These are phyloP conservation scores for Eublepharis macularius DNA, from an alignment of 2,113 vertebrate species.

Conservation along the genomic window DNA sequence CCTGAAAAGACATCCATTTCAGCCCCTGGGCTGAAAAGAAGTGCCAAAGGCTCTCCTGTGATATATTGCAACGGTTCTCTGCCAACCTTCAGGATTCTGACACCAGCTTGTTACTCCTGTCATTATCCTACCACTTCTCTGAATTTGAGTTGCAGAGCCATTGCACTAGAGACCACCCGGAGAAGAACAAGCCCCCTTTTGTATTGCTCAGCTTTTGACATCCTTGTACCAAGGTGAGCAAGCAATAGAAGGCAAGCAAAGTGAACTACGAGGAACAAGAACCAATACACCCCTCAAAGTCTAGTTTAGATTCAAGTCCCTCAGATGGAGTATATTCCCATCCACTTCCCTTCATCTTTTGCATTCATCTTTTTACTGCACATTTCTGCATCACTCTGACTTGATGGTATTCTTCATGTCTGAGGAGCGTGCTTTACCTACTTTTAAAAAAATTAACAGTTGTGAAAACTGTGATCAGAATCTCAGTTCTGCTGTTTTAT, in stretches of 20 bases:
- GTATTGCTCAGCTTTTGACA: neutral
- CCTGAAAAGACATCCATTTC: neutral
- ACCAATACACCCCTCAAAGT: neutral
- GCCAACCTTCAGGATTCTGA: neutral
- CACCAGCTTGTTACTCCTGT: neutral
- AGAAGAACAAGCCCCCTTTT: constrained; percentile 4
- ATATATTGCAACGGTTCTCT: neutral
- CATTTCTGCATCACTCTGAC: too few species aligned
- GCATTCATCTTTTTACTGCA: too few species aligned
- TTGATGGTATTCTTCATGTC: too few species aligned
- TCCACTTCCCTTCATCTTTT: neutral
- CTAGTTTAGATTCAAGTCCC: neutral
- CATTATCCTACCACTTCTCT: neutral
- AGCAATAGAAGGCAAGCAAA: neutral
- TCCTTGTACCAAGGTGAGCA: neutral
- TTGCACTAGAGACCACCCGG: neutral
- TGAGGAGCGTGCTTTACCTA: too few species aligned
- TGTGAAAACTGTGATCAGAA: too few species aligned
- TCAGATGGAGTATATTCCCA: neutral
- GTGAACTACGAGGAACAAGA: neutral
- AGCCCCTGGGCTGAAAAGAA: neutral
- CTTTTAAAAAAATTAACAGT: too few species aligned
- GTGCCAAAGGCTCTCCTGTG: neutral
- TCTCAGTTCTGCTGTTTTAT: too few species aligned
- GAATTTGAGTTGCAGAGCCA: neutral